Conservation (phyloP, 2,888 invertebrate species). For the Elysia crispata region DNA sequence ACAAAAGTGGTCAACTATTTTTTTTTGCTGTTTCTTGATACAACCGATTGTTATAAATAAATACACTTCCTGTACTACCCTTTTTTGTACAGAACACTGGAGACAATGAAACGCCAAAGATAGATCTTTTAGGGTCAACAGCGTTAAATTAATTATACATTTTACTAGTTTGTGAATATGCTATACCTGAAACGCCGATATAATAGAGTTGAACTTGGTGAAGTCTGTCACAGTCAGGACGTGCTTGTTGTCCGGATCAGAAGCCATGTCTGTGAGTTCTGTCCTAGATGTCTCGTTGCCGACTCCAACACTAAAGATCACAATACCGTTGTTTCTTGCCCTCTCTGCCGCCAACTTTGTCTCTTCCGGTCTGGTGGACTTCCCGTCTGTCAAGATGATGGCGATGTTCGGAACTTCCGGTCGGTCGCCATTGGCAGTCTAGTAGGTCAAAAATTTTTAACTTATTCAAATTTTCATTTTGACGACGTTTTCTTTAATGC, state of each 20-base stretch:
- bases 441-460: too few species aligned
- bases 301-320: constrained; percentile 66
- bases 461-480: too few species aligned
- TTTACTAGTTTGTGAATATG: constrained; percentile 6
- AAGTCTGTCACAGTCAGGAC: constrained; percentile 65
- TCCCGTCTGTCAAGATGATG: constrained; percentile 67
- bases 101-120: not conserved
- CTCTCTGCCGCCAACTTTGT: constrained; percentile 60
- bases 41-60: too few species aligned
- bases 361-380: constrained; percentile 62
- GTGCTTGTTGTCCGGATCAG: constrained; percentile 66
- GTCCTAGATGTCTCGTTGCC: constrained; percentile 55
- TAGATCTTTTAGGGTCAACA: too few species aligned
- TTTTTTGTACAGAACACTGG: not conserved
- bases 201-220: constrained; percentile 61
- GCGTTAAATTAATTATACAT: constrained; percentile 36
- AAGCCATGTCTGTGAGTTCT: constrained; percentile 69
- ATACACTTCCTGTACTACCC: too few species aligned
- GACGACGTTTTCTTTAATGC: too few species aligned
- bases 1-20: too few species aligned
- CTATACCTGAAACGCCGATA: constrained; percentile 56
- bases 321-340: constrained; percentile 56
- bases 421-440: constrained; percentile 61
- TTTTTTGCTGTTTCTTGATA: too few species aligned
- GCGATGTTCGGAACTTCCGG: constrained; percentile 66